Evolutionary conservation across 2,113 vertebrate genomes (phyloP).

Genomic region (Pollimyrus isidori): DNA sequence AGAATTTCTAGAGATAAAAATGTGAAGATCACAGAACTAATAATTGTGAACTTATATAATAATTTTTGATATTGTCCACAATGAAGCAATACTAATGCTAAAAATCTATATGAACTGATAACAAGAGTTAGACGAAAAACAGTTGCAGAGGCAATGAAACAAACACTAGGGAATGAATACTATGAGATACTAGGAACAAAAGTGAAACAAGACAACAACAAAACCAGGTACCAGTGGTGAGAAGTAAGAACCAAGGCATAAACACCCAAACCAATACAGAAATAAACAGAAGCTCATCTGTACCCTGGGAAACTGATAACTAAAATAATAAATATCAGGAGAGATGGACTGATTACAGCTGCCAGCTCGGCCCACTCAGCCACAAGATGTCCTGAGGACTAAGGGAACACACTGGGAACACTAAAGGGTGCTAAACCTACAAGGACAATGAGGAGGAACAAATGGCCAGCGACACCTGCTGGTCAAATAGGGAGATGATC

Average conservation of each 20-base stretch:
- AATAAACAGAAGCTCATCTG: not conserved
- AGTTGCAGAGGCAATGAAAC: not conserved
- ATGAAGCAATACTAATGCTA: not conserved
- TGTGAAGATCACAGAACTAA: not conserved
- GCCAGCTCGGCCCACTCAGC: not conserved
- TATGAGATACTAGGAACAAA: not conserved
- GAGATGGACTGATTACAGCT: not conserved
- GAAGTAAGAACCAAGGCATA: not conserved
- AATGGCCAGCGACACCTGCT: not conserved
- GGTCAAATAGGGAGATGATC: not conserved
- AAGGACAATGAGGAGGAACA: not conserved
- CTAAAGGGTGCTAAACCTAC: not conserved
- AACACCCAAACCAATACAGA: not conserved
- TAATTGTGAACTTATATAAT: not conserved
- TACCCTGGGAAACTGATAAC: not conserved
- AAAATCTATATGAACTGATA: not conserved
- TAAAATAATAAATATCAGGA: not conserved
- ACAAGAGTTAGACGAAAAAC: not conserved
- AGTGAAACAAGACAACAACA: not conserved
- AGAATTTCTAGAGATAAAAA: not conserved
- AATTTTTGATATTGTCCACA: not conserved
- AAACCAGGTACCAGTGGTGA: not conserved
- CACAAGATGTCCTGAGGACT: not conserved
- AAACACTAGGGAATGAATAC: not conserved
- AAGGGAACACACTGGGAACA: not conserved